Evolutionary conservation across 2,888 invertebrate species (phyloP).

Genomic region (Rhorus exstirpatorius): DNA sequence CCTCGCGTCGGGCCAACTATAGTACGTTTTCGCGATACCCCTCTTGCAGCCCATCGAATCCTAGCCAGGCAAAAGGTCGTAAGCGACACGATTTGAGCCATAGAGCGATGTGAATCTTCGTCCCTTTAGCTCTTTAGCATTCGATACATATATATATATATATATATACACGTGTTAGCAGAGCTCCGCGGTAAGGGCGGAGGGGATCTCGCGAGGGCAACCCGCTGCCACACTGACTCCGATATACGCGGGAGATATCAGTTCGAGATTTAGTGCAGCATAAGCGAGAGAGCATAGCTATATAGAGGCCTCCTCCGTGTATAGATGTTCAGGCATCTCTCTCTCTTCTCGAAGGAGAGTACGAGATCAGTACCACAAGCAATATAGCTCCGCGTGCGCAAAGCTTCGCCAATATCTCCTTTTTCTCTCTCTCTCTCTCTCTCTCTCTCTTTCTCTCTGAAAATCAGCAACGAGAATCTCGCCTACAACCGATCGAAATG

Average conservation of each 20-base stretch:
- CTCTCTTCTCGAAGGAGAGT: conserved; percentile 24
- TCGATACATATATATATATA: background rate
- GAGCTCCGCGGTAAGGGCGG: conserved; percentile 45
- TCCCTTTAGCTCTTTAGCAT: background rate
- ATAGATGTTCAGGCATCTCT: conserved; percentile 17
- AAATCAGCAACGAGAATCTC: conserved; percentile 84
- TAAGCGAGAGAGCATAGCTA: conserved; percentile 53
- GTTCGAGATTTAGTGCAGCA: conserved; percentile 84
- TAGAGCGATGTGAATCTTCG: background rate
- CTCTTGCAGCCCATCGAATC: conserved; percentile 9
- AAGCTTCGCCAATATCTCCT: conserved; percentile 16
- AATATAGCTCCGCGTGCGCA: conserved; percentile 2
- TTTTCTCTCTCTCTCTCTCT: conserved; percentile 57
- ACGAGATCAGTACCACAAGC: conserved; percentile 2
- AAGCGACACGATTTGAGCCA: background rate
- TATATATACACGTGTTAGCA: too few species aligned
- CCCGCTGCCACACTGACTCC: conserved; percentile 85
- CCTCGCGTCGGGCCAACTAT: too few species aligned
- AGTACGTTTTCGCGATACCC: too few species aligned
- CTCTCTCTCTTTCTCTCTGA: conserved; percentile 62
- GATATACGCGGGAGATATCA: conserved; percentile 85
- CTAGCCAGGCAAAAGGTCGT: conserved; percentile 22
- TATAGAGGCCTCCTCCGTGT: conserved; percentile 7
- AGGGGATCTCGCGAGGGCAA: conserved; percentile 79
- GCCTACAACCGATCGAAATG: conserved; percentile 84